Base-by-base conservation (phyloP, 1,140 invertebrate species). In the Drosophila nannoptera region DNA sequence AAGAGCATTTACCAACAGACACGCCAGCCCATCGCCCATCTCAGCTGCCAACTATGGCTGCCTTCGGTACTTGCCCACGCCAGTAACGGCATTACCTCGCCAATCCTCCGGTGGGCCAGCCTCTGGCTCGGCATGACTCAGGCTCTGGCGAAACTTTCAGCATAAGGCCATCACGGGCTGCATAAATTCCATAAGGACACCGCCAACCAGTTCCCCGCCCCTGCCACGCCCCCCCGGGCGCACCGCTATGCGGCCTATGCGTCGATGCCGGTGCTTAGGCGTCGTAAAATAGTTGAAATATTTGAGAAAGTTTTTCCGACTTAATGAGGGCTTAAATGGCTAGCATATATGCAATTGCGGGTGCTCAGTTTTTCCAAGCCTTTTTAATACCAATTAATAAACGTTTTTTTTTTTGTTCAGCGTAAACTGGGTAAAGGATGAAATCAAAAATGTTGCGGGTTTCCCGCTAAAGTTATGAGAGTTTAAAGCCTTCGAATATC, bases 221-320 rank as follows among this genome's bases (percentile, higher is more conserved):
- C 5, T 55, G 4, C 4, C 22, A 2, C 49, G 8, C 7, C 40
- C 22, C 22, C 22, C 22, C 22, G 3, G 5, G 7, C 48, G 9
- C 33, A 8, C 46, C 22, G 22, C 6, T 32, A 33, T 45, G 4
- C 54, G 49, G 46, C 38, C 49, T 49, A 45, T 49, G 50, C 59
- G 59, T 63, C 48, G 54, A 62, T 60, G 59, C 16, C 45, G 60
- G 63, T 65, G 64, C 69, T 73, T 73, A 75, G 70, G 73, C 70
- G 73, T 65, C 66, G 70, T 76, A 65, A 73, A 76, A 76, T 73
- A 76, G 73, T 76, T 76, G 52, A 76, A 76, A 76, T 73, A 76
- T 76, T 69, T 73, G 65, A 40, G 52, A 35, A 76, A 76, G 65
- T 76, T 76, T 73, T 65, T 12, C 50, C 36, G 70, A 64, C 73